Evolutionary conservation across 2,797 vertebrate species (phyloP), one percentile per base, ranked within the genome.

Genomic region (Acestrorhynchus altus): DNA sequence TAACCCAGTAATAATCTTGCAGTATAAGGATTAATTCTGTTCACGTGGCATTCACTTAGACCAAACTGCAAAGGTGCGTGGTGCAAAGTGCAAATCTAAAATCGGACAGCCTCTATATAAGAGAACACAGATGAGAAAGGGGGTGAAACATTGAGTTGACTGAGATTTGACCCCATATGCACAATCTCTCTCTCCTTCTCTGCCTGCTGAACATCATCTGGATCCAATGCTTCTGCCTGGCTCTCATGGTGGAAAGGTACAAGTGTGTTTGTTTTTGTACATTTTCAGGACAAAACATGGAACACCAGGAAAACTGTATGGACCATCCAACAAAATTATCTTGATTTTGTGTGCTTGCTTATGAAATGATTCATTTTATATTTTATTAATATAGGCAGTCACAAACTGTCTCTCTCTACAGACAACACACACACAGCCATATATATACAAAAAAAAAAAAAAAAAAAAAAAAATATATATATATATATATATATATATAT

Each of bases 181-280:
- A 69, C 46, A 59, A 77, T 75, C 47, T 68, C 68, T 78, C 75
- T 39, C 47, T 71, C 52, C 57, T 66, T 46, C 26, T 40, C 40
- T 66, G 26, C 22, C 47, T 28, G 61, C 15, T 65, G 44, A 65
- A 24, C 16, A 77, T 81, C 83, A 85, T 86, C 81, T 87, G 86
- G 83, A 83, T 82, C 56, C 65, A 85, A 86, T 86, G 46, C 70
- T 54, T 22, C 24, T 13, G 73, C 70, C 59, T 76, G 76, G 59
- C 56, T 80, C 78, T 80, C 71, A 56, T 81, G 81, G 78, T 77
- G 71, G 67, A 65, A 65, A 35, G 54, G 44, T 59, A 76, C 60
- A 61, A 44, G 28, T 35, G 65, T 47, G 40, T 16, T 46, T 39
- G 22, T 59, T 59, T 59, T 59, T 59, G 24, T 15, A 59, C 15